A percentile compares a stretch with the other conserved stretches of the same genome.
These are phyloP conservation scores for Stenotaenia linearis DNA, from an alignment of 2,888 invertebrate species.

Conservation along the genomic window DNA sequence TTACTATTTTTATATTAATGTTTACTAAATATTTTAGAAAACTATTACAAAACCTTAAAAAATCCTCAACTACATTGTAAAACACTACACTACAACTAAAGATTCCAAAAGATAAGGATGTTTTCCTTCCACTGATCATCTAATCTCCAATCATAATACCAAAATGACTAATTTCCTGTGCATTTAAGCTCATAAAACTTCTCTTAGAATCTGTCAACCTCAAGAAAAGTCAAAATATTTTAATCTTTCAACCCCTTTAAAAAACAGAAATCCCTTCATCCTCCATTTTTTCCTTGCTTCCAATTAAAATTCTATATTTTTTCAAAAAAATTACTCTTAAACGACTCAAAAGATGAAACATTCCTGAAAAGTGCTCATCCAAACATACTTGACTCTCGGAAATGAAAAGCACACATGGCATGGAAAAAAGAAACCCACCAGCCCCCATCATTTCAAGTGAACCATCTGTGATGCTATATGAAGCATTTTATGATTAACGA, in stretches of 20 bases:
- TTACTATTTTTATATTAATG: too few species aligned
- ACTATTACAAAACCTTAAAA: too few species aligned
- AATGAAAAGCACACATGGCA: background rate
- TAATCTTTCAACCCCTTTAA: constrained; percentile 12
- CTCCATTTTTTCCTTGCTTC: background rate
- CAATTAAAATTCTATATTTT: constrained; percentile 9
- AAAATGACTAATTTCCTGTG: background rate
- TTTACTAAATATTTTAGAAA: too few species aligned
- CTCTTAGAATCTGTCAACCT: background rate
- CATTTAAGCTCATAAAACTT: background rate
- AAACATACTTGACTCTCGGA: background rate
- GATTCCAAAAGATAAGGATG: too few species aligned
- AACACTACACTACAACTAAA: too few species aligned
- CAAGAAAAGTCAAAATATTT: background rate
- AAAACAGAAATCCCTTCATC: background rate
- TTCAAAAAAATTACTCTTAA: background rate
- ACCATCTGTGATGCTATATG: constrained; percentile 14
- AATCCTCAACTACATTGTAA: too few species aligned
- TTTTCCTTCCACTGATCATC: too few species aligned
- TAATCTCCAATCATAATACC: too few species aligned
- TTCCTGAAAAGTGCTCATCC: constrained; percentile 7
- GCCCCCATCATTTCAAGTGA: background rate
- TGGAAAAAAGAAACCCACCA: background rate
- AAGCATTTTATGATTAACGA: constrained; percentile 26
- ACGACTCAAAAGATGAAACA: constrained; percentile 5